phyloP scores from a whole-genome alignment of 1,140 invertebrate genomes.

The Drosophila subpulchrella region DNA sequence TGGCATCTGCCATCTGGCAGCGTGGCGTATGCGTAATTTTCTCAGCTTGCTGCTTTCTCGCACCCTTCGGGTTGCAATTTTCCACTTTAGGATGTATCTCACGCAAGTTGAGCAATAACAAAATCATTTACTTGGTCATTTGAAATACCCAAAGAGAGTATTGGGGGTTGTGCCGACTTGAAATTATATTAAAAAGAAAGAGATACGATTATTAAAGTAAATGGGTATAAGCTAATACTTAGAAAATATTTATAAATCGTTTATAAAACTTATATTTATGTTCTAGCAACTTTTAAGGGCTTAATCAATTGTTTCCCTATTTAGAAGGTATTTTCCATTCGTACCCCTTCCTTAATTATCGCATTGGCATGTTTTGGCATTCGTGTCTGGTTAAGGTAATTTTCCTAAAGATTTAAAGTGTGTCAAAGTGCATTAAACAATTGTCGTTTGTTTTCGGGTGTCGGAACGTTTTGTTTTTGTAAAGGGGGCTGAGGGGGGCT shows the following conservation, averaged over 20 bases:
- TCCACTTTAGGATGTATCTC: slow-evolving; percentile 35
- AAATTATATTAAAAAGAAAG: background rate
- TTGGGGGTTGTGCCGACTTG: background rate
- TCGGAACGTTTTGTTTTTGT: background rate
- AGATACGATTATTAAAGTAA: background rate
- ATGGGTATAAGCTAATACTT: too few species aligned
- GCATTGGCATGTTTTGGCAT: slow-evolving; percentile 5
- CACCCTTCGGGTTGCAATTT: slow-evolving; percentile 50
- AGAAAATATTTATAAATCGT: too few species aligned
- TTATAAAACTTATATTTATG: too few species aligned
- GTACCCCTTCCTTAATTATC: background rate
- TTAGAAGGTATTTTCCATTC: slow-evolving; percentile 20
- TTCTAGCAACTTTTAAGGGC: background rate
- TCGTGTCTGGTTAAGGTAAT: slow-evolving; percentile 36
- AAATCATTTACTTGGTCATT: slow-evolving; percentile 44
- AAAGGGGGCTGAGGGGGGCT: background rate
- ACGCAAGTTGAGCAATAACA: slow-evolving; percentile 35
- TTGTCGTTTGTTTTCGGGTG: slow-evolving; percentile 62
- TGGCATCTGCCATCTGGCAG: slow-evolving; percentile 4
- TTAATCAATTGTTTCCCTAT: background rate
- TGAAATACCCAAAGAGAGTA: background rate
- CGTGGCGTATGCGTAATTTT: slow-evolving; percentile 52
- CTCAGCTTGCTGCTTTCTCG: slow-evolving; percentile 14
- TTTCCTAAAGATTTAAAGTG: slow-evolving; percentile 61
- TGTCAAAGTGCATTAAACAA: slow-evolving; percentile 80